A percentile compares a stretch with the other conserved stretches of the same genome.
Conservation (phyloP, 2,888 invertebrate species). For the Exocentrus adspersus region DNA sequence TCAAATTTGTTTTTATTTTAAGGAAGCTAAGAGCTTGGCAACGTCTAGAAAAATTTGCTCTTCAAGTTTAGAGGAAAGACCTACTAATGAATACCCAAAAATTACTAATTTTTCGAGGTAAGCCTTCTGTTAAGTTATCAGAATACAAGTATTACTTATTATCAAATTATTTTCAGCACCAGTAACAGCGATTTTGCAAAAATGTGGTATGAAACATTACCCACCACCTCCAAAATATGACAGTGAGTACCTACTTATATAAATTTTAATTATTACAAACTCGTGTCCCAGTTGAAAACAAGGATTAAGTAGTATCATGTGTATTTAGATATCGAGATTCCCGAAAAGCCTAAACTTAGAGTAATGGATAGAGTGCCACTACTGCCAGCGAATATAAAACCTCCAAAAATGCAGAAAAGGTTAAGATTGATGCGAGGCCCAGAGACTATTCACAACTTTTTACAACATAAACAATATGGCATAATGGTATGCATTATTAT, state of each 20-base stretch:
- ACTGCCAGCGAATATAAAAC: slow-evolving; percentile 72
- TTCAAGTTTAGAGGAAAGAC: no score
- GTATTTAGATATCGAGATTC: slow-evolving; percentile 74
- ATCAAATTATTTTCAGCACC: slow-evolving; percentile 43
- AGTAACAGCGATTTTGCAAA: slow-evolving; percentile 48
- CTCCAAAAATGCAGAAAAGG: slow-evolving; percentile 87
- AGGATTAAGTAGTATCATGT: background rate
- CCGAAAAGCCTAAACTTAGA: slow-evolving; percentile 76
- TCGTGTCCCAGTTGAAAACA: no score
- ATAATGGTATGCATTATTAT: slow-evolving; percentile 74
- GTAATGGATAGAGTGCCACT: slow-evolving; percentile 79
- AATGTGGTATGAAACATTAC: slow-evolving; percentile 75
- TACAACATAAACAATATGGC: slow-evolving; percentile 93
- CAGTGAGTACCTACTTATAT: slow-evolving; percentile 67
- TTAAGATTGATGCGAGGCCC: slow-evolving; percentile 91
- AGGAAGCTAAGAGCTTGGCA: no score
- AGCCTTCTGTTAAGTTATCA: background rate
- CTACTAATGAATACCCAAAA: slow-evolving; percentile 10
- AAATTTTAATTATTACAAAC: no score
- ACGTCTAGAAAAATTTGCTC: no score
- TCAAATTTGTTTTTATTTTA: no score
- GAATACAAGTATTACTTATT: background rate
- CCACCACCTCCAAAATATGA: slow-evolving; percentile 74
- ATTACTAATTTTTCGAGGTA: slow-evolving; percentile 12
- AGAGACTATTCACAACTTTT: slow-evolving; percentile 83